Evolutionary conservation across 2,888 invertebrate genomes (phyloP).

Genomic region (Catocala sponsa): DNA sequence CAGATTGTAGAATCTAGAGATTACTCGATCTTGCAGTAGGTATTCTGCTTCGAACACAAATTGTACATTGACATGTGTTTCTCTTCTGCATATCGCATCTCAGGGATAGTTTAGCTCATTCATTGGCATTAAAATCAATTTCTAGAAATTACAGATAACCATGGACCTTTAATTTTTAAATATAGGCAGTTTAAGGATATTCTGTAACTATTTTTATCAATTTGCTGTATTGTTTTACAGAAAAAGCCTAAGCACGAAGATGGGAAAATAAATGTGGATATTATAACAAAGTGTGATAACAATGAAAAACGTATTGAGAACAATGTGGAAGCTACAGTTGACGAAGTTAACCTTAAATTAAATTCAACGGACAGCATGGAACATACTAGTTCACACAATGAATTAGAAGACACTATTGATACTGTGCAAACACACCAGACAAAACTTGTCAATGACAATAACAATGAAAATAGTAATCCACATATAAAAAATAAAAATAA

Average conservation of each 20-base stretch:
- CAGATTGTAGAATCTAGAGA: too few species aligned
- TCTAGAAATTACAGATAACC: too few species aligned
- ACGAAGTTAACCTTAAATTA: conserved; percentile 11
- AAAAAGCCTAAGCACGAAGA: conserved; percentile 63
- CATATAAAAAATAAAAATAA: conserved; percentile 30
- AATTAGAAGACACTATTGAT: background rate
- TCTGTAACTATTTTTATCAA: background rate
- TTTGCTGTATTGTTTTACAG: conserved; percentile 43
- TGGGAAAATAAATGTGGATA: conserved; percentile 1
- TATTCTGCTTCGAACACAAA: too few species aligned
- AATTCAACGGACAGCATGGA: background rate
- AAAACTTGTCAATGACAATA: background rate
- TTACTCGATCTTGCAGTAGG: too few species aligned
- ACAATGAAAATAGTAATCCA: conserved; percentile 1
- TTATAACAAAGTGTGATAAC: background rate
- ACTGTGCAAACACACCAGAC: background rate
- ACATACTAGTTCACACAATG: background rate
- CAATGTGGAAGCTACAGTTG: conserved; percentile 17
- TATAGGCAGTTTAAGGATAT: background rate
- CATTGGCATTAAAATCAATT: too few species aligned
- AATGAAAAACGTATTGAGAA: background rate
- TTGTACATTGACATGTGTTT: too few species aligned
- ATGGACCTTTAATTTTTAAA: too few species aligned
- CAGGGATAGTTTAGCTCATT: too few species aligned
- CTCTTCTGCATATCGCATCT: too few species aligned